These are phyloP conservation scores for Diogma glabrata DNA, from an alignment of 2,888 invertebrate genomes.

Conservation along the genomic window DNA sequence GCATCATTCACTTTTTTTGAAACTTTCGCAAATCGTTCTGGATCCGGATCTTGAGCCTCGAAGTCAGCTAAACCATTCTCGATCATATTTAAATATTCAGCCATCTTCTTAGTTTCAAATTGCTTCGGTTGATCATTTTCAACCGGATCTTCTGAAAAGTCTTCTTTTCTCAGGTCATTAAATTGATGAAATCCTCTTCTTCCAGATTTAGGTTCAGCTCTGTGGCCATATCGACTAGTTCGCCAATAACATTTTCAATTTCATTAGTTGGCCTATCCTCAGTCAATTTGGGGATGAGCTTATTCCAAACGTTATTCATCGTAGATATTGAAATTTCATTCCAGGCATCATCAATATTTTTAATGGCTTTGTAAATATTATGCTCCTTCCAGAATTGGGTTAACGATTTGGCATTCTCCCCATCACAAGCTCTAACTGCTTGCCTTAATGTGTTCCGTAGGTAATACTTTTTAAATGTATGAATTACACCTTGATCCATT, in stretches of 20 bases:
- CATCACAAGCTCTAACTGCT: background rate
- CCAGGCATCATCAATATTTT: background rate
- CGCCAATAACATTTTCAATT: background rate
- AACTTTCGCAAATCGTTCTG: background rate
- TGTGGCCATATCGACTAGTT: background rate
- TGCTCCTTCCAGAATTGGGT: background rate
- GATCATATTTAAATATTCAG: background rate
- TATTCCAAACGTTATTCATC: background rate
- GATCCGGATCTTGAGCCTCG: background rate
- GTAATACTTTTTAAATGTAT: conserved; percentile 4
- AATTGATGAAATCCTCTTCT: background rate
- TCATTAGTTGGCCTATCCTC: background rate
- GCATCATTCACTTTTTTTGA: background rate
- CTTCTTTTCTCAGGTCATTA: background rate
- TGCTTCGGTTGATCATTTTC: background rate
- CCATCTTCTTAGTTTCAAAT: background rate
- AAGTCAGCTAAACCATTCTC: background rate
- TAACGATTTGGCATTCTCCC: background rate
- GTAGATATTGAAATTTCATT: background rate
- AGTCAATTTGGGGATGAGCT: background rate
- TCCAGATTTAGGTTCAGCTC: background rate
- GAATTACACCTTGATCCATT: background rate
- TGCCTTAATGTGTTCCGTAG: background rate
- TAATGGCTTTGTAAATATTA: background rate
- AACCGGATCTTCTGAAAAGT: background rate